A percentile compares a stretch with the other conserved stretches of the same genome.
Evolutionary conservation across 1,140 invertebrate genomes (phyloP).

Genomic region (Tetragonula clypearis): DNA sequence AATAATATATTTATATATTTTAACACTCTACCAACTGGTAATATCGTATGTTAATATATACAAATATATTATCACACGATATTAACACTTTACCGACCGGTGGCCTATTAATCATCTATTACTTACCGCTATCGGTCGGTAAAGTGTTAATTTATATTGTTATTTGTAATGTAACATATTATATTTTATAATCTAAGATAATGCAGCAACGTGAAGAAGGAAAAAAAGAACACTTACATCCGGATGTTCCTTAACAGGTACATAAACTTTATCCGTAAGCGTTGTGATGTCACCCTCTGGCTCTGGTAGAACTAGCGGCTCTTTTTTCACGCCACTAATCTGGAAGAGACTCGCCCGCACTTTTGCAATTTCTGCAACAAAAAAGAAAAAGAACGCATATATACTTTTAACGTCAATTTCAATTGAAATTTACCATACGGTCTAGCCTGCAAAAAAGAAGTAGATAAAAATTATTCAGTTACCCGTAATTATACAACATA

Average conservation of each 20-base stretch:
- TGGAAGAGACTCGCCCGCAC: slow-evolving; percentile 98
- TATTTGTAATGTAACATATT: not conserved
- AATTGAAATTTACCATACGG: not conserved
- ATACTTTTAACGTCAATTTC: not conserved
- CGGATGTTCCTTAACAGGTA: slow-evolving; percentile 99
- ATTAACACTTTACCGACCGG: too few species aligned
- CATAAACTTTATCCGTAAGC: slow-evolving; percentile 99
- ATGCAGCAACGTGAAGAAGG: not conserved
- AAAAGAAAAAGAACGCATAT: not conserved
- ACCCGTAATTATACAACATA: not conserved
- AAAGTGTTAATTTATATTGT: too few species aligned
- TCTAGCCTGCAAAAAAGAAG: not conserved
- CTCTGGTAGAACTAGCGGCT: slow-evolving; percentile 96
- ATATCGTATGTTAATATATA: too few species aligned
- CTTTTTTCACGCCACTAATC: slow-evolving; percentile 97
- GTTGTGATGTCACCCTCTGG: slow-evolving; percentile 94
- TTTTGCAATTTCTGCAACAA: slow-evolving; percentile 97
- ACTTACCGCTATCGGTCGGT: too few species aligned
- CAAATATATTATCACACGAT: too few species aligned
- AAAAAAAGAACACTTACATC: slow-evolving; percentile 90
- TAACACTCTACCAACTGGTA: too few species aligned
- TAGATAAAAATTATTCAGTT: not conserved
- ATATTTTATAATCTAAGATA: not conserved
- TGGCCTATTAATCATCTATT: too few species aligned
- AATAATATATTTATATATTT: too few species aligned